These are phyloP conservation scores for Epinephelus awoara DNA, from an alignment of 2,797 vertebrate genomes.

Conservation along the genomic window DNA sequence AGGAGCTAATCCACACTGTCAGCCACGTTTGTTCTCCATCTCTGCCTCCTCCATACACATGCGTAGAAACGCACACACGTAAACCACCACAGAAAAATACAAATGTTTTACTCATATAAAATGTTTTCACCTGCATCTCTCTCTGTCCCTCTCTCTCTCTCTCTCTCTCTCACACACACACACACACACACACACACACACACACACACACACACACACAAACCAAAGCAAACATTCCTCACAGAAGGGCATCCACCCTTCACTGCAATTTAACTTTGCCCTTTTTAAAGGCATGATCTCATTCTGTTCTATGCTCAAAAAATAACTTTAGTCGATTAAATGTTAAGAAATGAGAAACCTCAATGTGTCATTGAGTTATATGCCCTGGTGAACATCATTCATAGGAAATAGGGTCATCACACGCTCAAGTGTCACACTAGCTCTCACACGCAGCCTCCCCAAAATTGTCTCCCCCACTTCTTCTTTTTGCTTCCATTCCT, in stretches of 20 bases:
- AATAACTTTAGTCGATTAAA: constrained; percentile 82
- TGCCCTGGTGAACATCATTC: constrained; percentile 84
- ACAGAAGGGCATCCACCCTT: constrained; percentile 49
- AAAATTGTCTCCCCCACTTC: constrained; percentile 43
- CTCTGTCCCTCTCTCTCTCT: neutral
- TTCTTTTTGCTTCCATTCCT: constrained; percentile 17
- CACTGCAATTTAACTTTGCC: constrained; percentile 69
- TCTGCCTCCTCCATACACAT: constrained; percentile 67
- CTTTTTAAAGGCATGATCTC: constrained; percentile 76
- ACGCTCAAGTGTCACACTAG: constrained; percentile 70
- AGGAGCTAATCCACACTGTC: constrained; percentile 86
- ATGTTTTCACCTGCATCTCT: constrained; percentile 29
- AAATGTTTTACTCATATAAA: constrained; percentile 55
- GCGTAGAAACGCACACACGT: constrained; percentile 51
- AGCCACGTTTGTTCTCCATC: constrained; percentile 80
- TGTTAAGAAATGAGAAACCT: constrained; percentile 84
- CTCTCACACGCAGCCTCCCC: constrained; percentile 44
- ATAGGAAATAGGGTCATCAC: constrained; percentile 80
- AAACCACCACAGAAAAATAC: constrained; percentile 44
- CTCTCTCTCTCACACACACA: neutral
- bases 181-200: neutral
- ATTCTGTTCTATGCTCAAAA: constrained; percentile 79
- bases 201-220: constrained; percentile 16
- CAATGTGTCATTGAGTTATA: constrained; percentile 84
- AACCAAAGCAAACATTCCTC: constrained; percentile 47